Percentiles rank a stretch among this genome's conserved stretches.
These are phyloP conservation scores for Pterois miles DNA, from an alignment of 2,797 vertebrate species.

Conservation along the genomic window DNA sequence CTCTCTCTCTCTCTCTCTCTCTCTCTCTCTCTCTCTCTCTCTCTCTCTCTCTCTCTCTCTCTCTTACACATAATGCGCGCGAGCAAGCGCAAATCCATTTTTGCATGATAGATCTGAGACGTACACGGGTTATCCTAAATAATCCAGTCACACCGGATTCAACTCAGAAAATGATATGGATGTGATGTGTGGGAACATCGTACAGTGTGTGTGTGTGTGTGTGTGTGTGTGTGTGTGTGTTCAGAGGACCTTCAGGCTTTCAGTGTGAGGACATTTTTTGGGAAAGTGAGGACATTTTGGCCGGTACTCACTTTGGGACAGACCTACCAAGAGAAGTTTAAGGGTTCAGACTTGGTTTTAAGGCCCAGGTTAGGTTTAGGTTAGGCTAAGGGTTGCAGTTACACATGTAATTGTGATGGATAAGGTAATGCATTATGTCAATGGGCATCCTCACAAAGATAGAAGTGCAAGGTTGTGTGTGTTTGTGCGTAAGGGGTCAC, in stretches of 20 bases:
- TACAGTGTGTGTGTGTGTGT: neutral
- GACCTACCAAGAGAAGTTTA: no score
- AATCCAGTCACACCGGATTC: slow-evolving; percentile 24
- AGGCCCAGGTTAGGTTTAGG: neutral
- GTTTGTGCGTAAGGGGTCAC: neutral
- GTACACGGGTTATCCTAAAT: slow-evolving; percentile 31
- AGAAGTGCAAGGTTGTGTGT: neutral
- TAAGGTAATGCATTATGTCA: neutral
- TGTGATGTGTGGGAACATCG: neutral
- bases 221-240: neutral
- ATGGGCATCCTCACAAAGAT: neutral
- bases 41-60: neutral
- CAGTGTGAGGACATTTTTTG: no score
- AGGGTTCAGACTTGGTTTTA: neutral
- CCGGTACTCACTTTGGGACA: no score
- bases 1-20: slow-evolving; percentile 17
- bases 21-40: slow-evolving; percentile 9
- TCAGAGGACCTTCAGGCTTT: neutral
- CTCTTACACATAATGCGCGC: slow-evolving; percentile 20
- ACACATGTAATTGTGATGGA: neutral
- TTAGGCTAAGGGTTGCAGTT: neutral
- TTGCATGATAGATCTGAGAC: slow-evolving; percentile 29
- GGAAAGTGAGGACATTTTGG: no score
- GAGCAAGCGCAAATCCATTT: slow-evolving; percentile 24
- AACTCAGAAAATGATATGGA: neutral